A percentile compares a stretch with the other conserved stretches of the same genome.
phyloP scores from a whole-genome alignment of 1,140 invertebrate genomes.

The Magallana gigas region DNA sequence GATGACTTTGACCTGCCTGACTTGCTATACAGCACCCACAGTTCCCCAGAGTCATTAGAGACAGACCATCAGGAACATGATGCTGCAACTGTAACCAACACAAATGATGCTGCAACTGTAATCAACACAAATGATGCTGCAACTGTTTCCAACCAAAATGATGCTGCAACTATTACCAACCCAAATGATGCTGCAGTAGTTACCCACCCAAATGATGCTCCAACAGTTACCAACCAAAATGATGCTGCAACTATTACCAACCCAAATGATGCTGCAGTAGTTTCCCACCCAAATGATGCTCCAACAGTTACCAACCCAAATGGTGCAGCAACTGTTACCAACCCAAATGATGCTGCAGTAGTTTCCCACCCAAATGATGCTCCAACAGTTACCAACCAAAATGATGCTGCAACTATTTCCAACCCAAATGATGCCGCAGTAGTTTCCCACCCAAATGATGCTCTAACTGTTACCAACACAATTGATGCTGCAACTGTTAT shows the following conservation, averaged over 20 bases:
- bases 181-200: background rate
- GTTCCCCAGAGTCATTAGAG: background rate
- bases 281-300: background rate
- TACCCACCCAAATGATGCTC: background rate
- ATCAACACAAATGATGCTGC: background rate
- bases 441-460: background rate
- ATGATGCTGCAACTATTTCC: background rate
- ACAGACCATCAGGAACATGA: background rate
- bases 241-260: background rate
- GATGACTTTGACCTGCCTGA: conserved; percentile 18
- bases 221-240: background rate
- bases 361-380: background rate
- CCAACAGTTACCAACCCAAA: background rate
- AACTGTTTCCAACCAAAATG: background rate
- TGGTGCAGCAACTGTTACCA: background rate
- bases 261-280: background rate
- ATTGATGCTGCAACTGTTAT: too few relatives aligned
- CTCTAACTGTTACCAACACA: too few relatives aligned
- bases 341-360: background rate
- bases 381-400: background rate
- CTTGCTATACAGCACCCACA: background rate
- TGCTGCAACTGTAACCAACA: background rate
- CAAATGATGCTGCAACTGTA: background rate
- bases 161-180: background rate
- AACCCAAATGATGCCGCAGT: background rate